Evolutionary conservation across 2,797 vertebrate genomes (phyloP).

Genomic region (Thunnus albacares): DNA sequence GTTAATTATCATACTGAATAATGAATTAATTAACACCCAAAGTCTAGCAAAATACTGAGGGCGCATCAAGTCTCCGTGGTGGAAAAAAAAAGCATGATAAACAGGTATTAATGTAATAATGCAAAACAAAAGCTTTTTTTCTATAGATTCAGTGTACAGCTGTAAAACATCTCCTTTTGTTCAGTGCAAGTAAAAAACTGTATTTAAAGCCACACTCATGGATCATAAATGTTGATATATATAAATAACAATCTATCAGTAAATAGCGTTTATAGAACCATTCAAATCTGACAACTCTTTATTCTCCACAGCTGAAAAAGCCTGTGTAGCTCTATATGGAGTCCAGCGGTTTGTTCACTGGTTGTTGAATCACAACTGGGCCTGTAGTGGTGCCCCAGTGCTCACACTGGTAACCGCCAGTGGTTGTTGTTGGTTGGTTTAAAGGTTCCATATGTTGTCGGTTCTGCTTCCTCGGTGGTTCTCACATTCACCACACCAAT

Average conservation of each 20-base stretch:
- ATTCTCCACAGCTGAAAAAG: conserved; percentile 53
- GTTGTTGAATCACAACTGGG: conserved; percentile 70
- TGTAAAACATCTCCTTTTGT: background rate
- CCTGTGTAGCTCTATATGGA: conserved; percentile 54
- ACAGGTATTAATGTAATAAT: background rate
- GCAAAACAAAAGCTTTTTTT: background rate
- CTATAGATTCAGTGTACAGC: background rate
- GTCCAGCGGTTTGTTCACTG: conserved; percentile 60
- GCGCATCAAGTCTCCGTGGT: background rate
- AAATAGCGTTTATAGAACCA: background rate
- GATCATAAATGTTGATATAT: background rate
- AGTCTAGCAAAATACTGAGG: background rate
- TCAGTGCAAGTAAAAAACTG: background rate
- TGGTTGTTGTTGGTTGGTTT: conserved; percentile 56
- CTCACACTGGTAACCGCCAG: conserved; percentile 46
- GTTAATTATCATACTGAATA: background rate
- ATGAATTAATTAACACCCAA: background rate
- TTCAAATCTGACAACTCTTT: background rate
- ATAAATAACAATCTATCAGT: background rate
- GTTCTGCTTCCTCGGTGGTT: conserved; percentile 71
- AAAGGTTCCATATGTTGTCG: conserved; percentile 62
- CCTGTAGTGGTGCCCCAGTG: conserved; percentile 56
- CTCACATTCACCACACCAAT: conserved; percentile 73
- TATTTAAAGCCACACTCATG: background rate
- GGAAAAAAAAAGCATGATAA: too few species aligned